Evolutionary conservation across 2,888 invertebrate species (phyloP), one percentile per base, ranked within the genome.

Genomic region (Trimorus sp.): DNA sequence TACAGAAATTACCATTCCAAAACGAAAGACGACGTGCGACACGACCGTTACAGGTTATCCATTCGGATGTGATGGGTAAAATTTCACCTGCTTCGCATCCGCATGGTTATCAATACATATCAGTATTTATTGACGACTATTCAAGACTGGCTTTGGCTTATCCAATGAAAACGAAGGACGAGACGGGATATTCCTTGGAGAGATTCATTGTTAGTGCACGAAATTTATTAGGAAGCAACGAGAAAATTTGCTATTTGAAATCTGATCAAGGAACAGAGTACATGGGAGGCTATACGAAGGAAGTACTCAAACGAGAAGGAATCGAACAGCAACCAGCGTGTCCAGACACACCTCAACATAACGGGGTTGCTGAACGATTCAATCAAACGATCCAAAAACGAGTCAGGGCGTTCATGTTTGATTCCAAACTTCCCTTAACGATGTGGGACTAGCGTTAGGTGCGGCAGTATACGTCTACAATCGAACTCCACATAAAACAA

Each of bases 51-150:
- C 26, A 26, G 4, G 26, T 26, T 26, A 26, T 26, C 26, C 26
- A 26, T 26, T 26, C 26, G 26, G 26, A 45, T 66, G 60, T 66
- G n/a, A 53, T 66, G 40, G 45, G 45, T 45, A 45, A n/a, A 45
- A 45, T 45, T 45, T 45, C n/a, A 45, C 45, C 45, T n/a, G 45
- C 45, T n/a, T 12, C n/a, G 9, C n/a, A 12, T 45, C 11, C 45
- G n/a, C 45, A 45, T 45, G n/a, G 45, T 45, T 45, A 45, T 45
- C 11, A 45, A 45, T 45, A n/a, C 6, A 45, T 45, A 45, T 45
- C 45, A 12, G 45, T 45, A n/a, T 45, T 26, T 4, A 26, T 26
- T 26, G 26, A 26, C 4, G 26, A 26, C 26, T 26, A 26, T 4
- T 45, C 45, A 45, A 9, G 45, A 45, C 45, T 45, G 45, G 45